phyloP scores from a whole-genome alignment of 2,797 vertebrate species.

The Astyanax mexicanus region DNA sequence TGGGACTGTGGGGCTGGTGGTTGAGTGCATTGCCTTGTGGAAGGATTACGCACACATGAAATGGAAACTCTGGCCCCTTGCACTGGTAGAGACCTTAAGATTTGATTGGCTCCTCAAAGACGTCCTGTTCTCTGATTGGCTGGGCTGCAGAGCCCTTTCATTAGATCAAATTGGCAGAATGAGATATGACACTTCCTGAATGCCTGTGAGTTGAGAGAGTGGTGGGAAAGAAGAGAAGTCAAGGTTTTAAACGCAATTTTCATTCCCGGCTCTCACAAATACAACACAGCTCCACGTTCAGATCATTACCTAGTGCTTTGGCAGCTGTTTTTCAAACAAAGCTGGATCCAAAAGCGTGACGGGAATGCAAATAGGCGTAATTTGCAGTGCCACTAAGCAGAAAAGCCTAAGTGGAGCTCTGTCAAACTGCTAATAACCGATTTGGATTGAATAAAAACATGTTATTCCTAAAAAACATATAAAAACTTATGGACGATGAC shows the following conservation, averaged over 20 bases:
- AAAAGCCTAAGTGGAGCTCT: slow-evolving; percentile 14
- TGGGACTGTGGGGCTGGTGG: slow-evolving; percentile 1
- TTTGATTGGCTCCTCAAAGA: slow-evolving; percentile 44
- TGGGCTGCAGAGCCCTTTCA: slow-evolving; percentile 44
- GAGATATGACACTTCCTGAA: slow-evolving; percentile 68
- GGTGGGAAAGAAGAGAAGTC: slow-evolving; percentile 65
- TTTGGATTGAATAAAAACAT: background rate
- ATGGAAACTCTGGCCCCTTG: slow-evolving; percentile 74
- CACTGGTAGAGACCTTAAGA: slow-evolving; percentile 42
- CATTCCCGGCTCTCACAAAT: slow-evolving; percentile 36
- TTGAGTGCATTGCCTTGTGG: slow-evolving; percentile 52
- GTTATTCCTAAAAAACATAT: slow-evolving; percentile 1
- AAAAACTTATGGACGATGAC: background rate
- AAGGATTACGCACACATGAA: slow-evolving; percentile 69
- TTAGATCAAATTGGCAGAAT: slow-evolving; percentile 65
- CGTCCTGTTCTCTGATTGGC: slow-evolving; percentile 37
- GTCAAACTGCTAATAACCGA: background rate
- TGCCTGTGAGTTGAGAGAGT: slow-evolving; percentile 71
- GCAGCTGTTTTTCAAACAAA: slow-evolving; percentile 26
- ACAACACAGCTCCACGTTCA: slow-evolving; percentile 27
- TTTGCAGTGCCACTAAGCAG: slow-evolving; percentile 18
- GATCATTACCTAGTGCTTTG: slow-evolving; percentile 28
- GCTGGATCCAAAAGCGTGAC: slow-evolving; percentile 19
- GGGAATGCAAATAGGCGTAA: slow-evolving; percentile 14
- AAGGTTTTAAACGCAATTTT: slow-evolving; percentile 59